phyloP scores from a whole-genome alignment of 2,113 vertebrate genomes.

The Dromaius novaehollandiae region DNA sequence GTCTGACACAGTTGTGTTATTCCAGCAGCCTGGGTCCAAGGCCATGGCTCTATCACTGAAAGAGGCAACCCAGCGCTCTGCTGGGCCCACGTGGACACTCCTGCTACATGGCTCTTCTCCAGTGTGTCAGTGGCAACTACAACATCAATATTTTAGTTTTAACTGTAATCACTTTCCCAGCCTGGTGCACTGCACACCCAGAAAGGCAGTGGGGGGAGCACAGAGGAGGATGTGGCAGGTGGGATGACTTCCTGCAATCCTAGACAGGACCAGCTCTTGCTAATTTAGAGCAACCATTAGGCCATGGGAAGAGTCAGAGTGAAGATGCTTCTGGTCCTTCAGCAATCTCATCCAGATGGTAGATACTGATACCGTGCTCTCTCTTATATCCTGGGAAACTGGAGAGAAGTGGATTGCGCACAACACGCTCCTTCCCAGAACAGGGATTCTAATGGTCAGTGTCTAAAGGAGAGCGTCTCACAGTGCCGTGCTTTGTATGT shows the following conservation, averaged over 20 bases:
- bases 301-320: rapidly evolving
- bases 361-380: neutral
- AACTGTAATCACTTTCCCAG: neutral
- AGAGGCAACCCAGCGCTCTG: neutral
- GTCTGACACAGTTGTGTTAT: neutral
- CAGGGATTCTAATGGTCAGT: neutral
- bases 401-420: neutral
- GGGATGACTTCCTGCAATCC: neutral
- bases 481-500: neutral
- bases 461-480: neutral
- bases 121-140: neutral
- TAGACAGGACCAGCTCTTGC: neutral
- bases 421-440: neutral
- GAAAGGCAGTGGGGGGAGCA: neutral
- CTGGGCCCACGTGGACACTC: neutral
- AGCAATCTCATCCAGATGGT: neutral
- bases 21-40: neutral
- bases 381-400: neutral
- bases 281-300: neutral
- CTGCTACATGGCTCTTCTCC: neutral
- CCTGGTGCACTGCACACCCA: neutral
- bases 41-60: neutral
- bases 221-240: neutral
- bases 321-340: neutral
- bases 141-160: neutral